Evolutionary conservation across 2,888 invertebrate genomes (phyloP), one percentile per base, ranked within the genome.

Genomic region (Vesta saturnalis): DNA sequence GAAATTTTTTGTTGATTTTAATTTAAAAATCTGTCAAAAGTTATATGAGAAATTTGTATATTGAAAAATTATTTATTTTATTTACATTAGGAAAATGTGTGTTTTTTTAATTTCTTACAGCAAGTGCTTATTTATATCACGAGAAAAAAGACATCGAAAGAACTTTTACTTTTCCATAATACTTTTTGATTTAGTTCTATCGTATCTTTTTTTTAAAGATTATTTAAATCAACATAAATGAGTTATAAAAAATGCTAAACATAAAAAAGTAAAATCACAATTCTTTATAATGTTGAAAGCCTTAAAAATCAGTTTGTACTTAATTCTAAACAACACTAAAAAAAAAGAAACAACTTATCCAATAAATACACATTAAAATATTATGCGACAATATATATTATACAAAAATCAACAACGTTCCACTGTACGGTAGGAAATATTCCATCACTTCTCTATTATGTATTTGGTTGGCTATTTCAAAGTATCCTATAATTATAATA

Each of bases 41-140:
- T 8, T 23, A 23, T 5, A 5, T n/a, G n/a, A 39, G n/a, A 58
- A 58, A 16, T 14, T 15, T 21, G 6, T 15, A 35, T 67, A 60
- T 39, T 65, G 66, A 59, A 69, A 69, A 69, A 69, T 69, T 69
- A 69, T 70, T 70, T 70, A 70, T 67, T 67, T 64, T 67, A 70
- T 70, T 19, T 70, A 70, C 70, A 70, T 61, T 70, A 67, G 64
- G 70, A 67, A 70, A 67, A 63, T 55, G 47, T 62, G 65, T 62
- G n/a, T n/a, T n/a, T n/a, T n/a, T 58, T 59, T 59, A 54, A 61
- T 49, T 69, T 65, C 65, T 62, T 58, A 66, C 66, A 66, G 66
- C 59, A 63, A 52, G 70, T 70, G 69, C 66, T 62, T 69, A 46
- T 59, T 67, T 67, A 30, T 30, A 65, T 62, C 67, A 62, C 62